These are phyloP conservation scores for Philereme vetulata DNA, from an alignment of 2,888 invertebrate genomes.

Conservation along the genomic window DNA sequence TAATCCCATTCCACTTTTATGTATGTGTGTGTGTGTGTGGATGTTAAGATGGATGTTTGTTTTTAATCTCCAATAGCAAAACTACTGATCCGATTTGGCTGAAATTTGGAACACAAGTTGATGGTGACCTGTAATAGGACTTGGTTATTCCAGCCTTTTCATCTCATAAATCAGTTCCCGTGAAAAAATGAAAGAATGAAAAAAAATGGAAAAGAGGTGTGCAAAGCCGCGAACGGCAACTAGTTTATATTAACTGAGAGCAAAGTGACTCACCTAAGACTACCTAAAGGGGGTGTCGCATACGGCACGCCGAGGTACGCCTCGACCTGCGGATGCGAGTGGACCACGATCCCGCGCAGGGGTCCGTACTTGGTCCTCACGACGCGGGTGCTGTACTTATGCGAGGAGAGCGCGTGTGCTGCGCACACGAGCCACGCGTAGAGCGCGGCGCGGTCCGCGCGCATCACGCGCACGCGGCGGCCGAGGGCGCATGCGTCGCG, in stretches of 20 bases:
- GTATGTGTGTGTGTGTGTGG: no score
- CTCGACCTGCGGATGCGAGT: conserved; percentile 92
- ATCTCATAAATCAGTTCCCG: no score
- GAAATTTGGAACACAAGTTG: no score
- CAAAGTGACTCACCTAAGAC: conserved; percentile 86
- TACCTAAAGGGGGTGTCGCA: conserved; percentile 95
- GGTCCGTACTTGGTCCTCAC: conserved; percentile 96
- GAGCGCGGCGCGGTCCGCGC: conserved; percentile 80
- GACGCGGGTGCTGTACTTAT: conserved; percentile 92
- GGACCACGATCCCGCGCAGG: conserved; percentile 92
- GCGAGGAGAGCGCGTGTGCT: conserved; percentile 84
- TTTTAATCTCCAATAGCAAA: no score
- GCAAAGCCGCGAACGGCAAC: no score
- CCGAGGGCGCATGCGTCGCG: conserved; percentile 61
- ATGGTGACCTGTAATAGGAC: no score
- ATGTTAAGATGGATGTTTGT: no score
- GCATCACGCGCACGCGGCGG: conserved; percentile 74
- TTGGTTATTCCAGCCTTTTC: no score
- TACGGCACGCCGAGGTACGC: conserved; percentile 97
- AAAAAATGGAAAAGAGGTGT: no score
- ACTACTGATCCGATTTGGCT: no score
- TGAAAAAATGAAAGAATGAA: no score
- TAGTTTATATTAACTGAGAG: not conserved
- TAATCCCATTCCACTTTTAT: no score
- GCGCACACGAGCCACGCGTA: conserved; percentile 83